Evolutionary conservation across 1,140 invertebrate genomes (phyloP).

Genomic region (Pogonomyrmex californicus): DNA sequence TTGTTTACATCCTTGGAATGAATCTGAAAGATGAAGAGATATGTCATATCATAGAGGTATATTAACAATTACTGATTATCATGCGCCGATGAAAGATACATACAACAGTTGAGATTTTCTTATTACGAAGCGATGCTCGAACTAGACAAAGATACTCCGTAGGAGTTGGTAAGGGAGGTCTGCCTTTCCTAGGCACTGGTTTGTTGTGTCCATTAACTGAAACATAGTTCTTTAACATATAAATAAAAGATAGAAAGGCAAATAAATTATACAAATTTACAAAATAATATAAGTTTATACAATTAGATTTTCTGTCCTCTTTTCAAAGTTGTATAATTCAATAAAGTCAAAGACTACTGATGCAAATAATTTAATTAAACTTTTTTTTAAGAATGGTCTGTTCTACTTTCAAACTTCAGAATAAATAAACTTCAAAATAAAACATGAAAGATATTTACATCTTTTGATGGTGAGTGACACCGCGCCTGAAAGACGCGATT

Average conservation of each 20-base stretch:
- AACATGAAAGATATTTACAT: constrained; percentile 87
- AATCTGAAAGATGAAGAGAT: constrained; percentile 86
- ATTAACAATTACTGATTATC: not conserved
- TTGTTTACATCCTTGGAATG: constrained; percentile 94
- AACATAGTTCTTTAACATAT: constrained; percentile 19
- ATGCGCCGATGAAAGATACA: constrained; percentile 71
- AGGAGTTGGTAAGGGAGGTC: constrained; percentile 88
- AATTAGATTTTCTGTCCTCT: not conserved
- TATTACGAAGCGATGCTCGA: constrained; percentile 90
- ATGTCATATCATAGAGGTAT: not conserved
- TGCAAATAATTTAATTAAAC: not conserved
- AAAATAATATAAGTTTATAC: not conserved
- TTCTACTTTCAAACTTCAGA: not conserved
- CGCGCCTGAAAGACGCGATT: constrained; percentile 88
- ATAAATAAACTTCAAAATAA: not conserved
- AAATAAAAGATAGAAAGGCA: constrained; percentile 12
- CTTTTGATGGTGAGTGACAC: constrained; percentile 91
- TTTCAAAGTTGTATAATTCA: not conserved
- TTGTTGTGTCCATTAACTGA: constrained; percentile 92
- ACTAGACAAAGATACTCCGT: constrained; percentile 92
- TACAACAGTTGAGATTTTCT: constrained; percentile 93
- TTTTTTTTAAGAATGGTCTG: not conserved
- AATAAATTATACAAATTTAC: not conserved
- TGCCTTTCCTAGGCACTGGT: constrained; percentile 89
- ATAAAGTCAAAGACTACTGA: not conserved